Conservation (phyloP, 2,797 vertebrate species). For the Falco peregrinus region DNA sequence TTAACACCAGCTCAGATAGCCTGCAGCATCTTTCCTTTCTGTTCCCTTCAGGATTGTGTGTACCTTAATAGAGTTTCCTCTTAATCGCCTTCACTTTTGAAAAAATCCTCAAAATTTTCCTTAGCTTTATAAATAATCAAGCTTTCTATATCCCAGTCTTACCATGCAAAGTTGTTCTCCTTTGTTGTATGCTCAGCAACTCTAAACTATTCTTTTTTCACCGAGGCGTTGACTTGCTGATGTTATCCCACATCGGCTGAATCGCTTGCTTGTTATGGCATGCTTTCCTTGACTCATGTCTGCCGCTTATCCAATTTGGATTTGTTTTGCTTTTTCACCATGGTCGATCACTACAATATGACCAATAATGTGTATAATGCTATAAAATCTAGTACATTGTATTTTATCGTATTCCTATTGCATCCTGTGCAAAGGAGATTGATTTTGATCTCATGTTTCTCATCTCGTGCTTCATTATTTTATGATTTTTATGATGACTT, state of each 20-base stretch:
- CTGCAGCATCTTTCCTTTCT: constrained; percentile 79
- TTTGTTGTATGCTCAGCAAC: neutral
- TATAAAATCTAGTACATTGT: neutral
- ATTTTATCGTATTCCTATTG: neutral
- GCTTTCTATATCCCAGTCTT: constrained; percentile 23
- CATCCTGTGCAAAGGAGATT: neutral
- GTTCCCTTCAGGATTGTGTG: constrained; percentile 77
- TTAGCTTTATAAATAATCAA: constrained; percentile 67
- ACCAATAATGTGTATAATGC: neutral
- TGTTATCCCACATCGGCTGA: neutral
- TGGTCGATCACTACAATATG: neutral
- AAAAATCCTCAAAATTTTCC: constrained; percentile 67
- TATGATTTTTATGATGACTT: neutral
- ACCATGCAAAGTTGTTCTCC: constrained; percentile 14
- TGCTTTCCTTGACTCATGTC: neutral
- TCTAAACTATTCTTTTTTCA: constrained; percentile 34
- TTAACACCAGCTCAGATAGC: constrained; percentile 81
- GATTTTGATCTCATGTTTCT: neutral
- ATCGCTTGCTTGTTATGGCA: neutral
- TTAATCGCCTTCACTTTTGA: constrained; percentile 69
- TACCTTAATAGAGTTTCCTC: constrained; percentile 64
- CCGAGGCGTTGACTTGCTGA: neutral
- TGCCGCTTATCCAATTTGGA: neutral
- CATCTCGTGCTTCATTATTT: neutral
- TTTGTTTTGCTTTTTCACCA: neutral